Evolutionary conservation across 1,140 invertebrate species (phyloP).

Genomic region (Mesaphorura yosii): DNA sequence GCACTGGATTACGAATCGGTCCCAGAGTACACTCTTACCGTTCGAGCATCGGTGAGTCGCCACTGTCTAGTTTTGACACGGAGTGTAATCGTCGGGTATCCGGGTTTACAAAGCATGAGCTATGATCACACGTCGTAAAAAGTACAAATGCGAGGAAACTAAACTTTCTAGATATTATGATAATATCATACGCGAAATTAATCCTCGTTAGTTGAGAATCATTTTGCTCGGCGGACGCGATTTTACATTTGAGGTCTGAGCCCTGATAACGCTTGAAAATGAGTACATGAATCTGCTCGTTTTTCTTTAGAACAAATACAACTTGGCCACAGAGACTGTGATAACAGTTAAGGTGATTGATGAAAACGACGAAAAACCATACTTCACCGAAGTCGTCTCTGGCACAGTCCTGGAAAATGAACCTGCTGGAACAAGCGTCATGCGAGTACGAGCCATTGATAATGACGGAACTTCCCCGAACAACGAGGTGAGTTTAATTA

Average conservation of each 20-base stretch:
- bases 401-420: conserved; percentile 76
- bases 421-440: conserved; percentile 60
- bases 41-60: conserved; percentile 51
- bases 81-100: too few species aligned
- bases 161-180: too few species aligned
- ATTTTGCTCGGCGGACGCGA: too few species aligned
- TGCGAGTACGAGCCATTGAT: conserved; percentile 75
- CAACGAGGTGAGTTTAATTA: conserved; percentile 47
- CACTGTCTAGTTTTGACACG: too few species aligned
- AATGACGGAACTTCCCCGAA: conserved; percentile 67
- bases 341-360: conserved; percentile 65
- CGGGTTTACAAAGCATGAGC: too few species aligned
- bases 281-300: too few species aligned
- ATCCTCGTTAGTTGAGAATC: too few species aligned
- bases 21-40: conserved; percentile 65
- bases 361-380: conserved; percentile 74
- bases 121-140: too few species aligned
- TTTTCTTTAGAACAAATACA: conserved; percentile 71
- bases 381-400: conserved; percentile 60
- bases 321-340: conserved; percentile 60
- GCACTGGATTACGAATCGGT: conserved; percentile 70
- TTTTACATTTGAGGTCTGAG: too few species aligned
- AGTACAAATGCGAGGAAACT: too few species aligned
- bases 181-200: too few species aligned
- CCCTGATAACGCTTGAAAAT: too few species aligned